phyloP scores from a whole-genome alignment of 2,888 invertebrate genomes.

The Dermolepida albohirtum region DNA sequence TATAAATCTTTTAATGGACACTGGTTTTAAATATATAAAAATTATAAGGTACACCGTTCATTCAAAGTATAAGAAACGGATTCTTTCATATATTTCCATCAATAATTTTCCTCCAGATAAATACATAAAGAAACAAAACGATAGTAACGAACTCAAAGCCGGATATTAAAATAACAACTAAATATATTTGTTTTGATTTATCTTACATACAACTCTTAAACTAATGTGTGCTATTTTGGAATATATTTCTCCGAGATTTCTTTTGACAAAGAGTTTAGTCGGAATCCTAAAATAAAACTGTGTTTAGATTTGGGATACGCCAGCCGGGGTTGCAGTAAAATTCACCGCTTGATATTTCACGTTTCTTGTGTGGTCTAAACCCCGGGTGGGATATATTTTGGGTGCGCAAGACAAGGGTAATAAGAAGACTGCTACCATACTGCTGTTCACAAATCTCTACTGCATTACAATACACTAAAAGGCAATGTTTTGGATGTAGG shows the following conservation, averaged over 20 bases:
- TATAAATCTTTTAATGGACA: too few relatives aligned
- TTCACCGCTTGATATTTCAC: constrained; percentile 34
- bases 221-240: constrained; percentile 28
- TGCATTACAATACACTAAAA: not conserved
- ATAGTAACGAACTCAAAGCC: too few relatives aligned
- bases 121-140: too few relatives aligned
- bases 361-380: constrained; percentile 39
- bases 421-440: constrained; percentile 25
- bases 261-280: constrained; percentile 30
- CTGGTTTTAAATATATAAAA: too few relatives aligned
- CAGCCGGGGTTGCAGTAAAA: constrained; percentile 33
- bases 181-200: too few relatives aligned
- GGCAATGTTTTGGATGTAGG: too few relatives aligned
- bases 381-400: constrained; percentile 38
- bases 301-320: constrained; percentile 35
- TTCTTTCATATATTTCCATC: too few relatives aligned
- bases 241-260: constrained; percentile 23
- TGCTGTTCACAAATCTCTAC: constrained; percentile 29
- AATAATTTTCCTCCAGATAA: too few relatives aligned
- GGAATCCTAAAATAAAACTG: constrained; percentile 36
- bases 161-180: too few relatives aligned
- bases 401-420: constrained; percentile 31
- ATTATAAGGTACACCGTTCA: too few relatives aligned
- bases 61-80: too few relatives aligned
- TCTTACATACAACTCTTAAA: not conserved